Evolutionary conservation across 2,797 vertebrate genomes (phyloP).

Genomic region (Hybognathus amarus): DNA sequence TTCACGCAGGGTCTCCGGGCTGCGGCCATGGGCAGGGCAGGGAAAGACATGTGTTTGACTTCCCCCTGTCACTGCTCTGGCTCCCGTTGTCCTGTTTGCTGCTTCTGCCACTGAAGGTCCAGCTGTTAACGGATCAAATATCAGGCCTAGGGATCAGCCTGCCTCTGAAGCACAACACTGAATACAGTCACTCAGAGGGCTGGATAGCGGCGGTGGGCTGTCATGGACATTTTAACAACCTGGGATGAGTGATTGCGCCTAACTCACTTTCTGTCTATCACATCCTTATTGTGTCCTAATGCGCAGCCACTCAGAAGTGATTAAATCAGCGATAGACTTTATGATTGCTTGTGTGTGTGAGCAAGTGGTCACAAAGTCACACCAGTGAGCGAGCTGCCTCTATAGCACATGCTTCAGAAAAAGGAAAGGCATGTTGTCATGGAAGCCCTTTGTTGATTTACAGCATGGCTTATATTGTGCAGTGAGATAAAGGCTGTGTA

Average conservation of each 20-base stretch:
- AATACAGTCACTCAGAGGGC: constrained; percentile 49
- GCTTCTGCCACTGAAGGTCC: constrained; percentile 14
- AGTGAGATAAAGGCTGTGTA: constrained; percentile 58
- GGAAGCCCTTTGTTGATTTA: constrained; percentile 67
- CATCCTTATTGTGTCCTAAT: constrained; percentile 16
- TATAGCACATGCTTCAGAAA: constrained; percentile 37
- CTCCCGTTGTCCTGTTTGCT: constrained; percentile 14
- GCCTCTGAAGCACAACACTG: constrained; percentile 52
- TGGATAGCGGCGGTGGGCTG: constrained; percentile 42
- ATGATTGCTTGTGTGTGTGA: constrained; percentile 47
- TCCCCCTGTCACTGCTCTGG: constrained; percentile 29
- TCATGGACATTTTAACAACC: constrained; percentile 3
- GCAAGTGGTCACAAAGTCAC: constrained; percentile 43
- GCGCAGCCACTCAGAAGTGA: constrained; percentile 57
- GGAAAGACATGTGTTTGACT: constrained; percentile 37
- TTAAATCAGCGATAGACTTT: constrained; percentile 62
- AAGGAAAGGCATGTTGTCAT: constrained; percentile 43
- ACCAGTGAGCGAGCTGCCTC: background rate
- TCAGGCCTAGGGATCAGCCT: constrained; percentile 28
- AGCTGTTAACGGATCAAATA: constrained; percentile 50
- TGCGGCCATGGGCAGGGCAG: constrained; percentile 3
- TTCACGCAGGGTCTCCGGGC: constrained; percentile 70
- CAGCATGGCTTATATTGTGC: constrained; percentile 61
- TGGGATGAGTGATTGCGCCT: constrained; percentile 23
- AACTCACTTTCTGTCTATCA: constrained; percentile 19